Evolutionary conservation across 2,797 vertebrate genomes (phyloP).

Genomic region (Diceros bicornis): DNA sequence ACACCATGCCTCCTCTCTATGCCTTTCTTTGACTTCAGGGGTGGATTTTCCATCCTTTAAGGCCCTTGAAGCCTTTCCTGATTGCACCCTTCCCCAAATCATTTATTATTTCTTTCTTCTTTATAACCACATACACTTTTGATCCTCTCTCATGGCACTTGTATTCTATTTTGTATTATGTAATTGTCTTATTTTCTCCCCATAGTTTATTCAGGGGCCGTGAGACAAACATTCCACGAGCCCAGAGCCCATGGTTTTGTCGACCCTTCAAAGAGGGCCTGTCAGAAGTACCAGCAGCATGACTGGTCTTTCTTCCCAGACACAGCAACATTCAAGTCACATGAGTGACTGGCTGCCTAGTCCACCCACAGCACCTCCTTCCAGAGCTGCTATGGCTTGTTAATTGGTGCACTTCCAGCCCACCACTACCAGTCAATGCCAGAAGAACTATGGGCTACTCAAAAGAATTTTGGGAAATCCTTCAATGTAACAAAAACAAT

Average conservation of each 20-base stretch:
- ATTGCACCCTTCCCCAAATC: not conserved
- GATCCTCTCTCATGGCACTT: not conserved
- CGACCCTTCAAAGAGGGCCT: not conserved
- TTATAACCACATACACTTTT: not conserved
- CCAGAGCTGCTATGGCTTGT: not conserved
- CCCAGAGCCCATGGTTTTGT: not conserved
- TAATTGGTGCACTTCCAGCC: not conserved
- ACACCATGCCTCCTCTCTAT: not conserved
- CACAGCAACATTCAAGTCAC: not conserved
- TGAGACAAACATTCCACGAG: not conserved
- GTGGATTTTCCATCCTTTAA: not conserved
- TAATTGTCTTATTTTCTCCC: not conserved
- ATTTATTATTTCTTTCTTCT: constrained; percentile 38
- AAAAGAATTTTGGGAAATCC: not conserved
- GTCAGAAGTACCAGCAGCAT: not conserved
- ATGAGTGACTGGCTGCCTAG: not conserved
- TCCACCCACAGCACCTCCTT: not conserved
- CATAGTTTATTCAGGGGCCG: not conserved
- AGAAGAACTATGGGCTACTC: not conserved
- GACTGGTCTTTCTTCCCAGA: not conserved
- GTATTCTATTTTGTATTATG: not conserved
- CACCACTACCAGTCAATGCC: not conserved
- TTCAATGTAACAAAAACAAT: not conserved
- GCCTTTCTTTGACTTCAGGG: not conserved
- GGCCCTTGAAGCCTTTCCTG: not conserved